Conservation (phyloP, 1,140 invertebrate species). For the Drosophila chauvacae region DNA sequence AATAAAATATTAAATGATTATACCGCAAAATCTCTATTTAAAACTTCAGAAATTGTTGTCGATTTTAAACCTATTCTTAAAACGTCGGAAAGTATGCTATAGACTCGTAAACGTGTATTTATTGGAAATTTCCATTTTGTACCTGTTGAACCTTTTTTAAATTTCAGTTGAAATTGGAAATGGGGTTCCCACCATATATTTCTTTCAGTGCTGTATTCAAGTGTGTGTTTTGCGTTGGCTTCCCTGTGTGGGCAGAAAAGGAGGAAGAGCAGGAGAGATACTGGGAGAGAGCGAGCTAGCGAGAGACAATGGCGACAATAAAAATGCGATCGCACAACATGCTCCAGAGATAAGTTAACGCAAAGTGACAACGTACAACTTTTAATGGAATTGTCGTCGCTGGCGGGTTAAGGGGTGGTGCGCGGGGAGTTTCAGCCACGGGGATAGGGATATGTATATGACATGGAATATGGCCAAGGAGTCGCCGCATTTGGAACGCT, state of each 20-base stretch:
- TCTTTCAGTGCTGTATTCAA: constrained; percentile 12
- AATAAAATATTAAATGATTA: neutral
- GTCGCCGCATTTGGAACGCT: too few relatives aligned
- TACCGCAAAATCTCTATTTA: too few relatives aligned
- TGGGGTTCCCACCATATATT: too few relatives aligned
- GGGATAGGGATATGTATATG: constrained; percentile 18
- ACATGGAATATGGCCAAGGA: constrained; percentile 15
- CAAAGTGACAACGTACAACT: constrained; percentile 83
- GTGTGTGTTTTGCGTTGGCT: constrained; percentile 40
- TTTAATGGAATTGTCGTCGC: constrained; percentile 82
- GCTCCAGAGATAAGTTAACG: constrained; percentile 80
- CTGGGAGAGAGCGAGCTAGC: constrained; percentile 13
- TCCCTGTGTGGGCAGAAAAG: constrained; percentile 55
- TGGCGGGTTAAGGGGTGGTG: constrained; percentile 18
- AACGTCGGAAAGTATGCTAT: neutral
- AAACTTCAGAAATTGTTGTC: neutral
- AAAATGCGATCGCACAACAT: constrained; percentile 83
- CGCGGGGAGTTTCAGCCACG: neutral
- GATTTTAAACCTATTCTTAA: neutral
- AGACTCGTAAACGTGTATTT: neutral
- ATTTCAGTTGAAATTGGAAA: neutral
- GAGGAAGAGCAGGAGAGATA: constrained; percentile 28
- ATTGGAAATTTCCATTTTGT: neutral
- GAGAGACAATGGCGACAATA: constrained; percentile 81
- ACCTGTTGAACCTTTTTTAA: neutral